Percentiles rank a stretch among this genome's conserved stretches.
Evolutionary conservation across 1,140 invertebrate genomes (phyloP).

Genomic region (Drosophila bifasciata): DNA sequence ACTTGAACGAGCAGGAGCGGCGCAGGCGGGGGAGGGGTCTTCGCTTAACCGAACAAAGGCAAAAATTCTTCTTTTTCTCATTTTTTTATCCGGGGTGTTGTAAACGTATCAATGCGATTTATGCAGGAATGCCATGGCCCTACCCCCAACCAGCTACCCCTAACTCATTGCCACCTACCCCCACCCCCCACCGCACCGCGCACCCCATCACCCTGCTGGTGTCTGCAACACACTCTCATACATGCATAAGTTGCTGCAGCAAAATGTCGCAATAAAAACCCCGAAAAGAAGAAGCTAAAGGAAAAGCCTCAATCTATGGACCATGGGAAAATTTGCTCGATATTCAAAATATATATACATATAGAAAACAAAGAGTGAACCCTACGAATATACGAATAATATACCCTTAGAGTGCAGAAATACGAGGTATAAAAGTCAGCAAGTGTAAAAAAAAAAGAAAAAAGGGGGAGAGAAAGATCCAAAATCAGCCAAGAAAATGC

Average conservation of each 20-base stretch:
- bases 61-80: constrained; percentile 34
- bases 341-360: too few relatives aligned
- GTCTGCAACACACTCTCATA: constrained; percentile 18
- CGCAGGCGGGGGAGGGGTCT: background rate
- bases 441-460: constrained; percentile 1
- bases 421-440: too few relatives aligned
- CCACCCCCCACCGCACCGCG: too few relatives aligned
- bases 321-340: too few relatives aligned
- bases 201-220: too few relatives aligned
- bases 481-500: constrained; percentile 56
- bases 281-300: constrained; percentile 1
- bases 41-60: constrained; percentile 48
- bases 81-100: background rate
- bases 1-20: background rate
- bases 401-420: too few relatives aligned
- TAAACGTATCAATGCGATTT: constrained; percentile 77
- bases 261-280: constrained; percentile 52
- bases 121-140: constrained; percentile 58
- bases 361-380: too few relatives aligned
- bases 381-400: too few relatives aligned
- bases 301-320: background rate
- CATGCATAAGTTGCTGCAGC: constrained; percentile 36
- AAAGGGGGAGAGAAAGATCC: background rate
- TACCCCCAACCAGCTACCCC: constrained; percentile 11
- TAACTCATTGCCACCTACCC: background rate